Evolutionary conservation across 2,888 invertebrate species (phyloP).

Genomic region (Rosalia funebris): DNA sequence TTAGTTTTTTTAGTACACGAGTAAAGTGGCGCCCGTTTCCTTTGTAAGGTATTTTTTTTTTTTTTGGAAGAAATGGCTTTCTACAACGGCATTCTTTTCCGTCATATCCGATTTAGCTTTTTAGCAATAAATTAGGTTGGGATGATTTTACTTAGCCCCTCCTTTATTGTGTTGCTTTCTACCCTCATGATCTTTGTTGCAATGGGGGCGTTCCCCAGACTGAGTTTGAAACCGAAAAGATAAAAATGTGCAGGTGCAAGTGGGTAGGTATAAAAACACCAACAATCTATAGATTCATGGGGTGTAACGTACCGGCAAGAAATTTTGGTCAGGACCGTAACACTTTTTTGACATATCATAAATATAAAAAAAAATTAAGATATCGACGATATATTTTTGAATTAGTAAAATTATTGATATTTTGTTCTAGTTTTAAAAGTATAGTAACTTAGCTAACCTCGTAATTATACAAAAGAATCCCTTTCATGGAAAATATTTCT

Average conservation of each 20-base stretch:
- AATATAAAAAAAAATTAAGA: too few relatives aligned
- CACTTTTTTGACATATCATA: too few relatives aligned
- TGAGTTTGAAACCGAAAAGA: conserved; percentile 7
- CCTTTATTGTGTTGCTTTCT: conserved; percentile 16
- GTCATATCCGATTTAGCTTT: not conserved
- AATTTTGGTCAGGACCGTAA: not conserved
- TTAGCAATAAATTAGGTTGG: conserved; percentile 15
- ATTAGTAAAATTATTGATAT: too few relatives aligned
- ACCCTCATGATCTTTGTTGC: conserved; percentile 14
- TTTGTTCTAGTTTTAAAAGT: too few relatives aligned
- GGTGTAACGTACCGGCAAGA: not conserved
- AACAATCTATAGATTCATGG: conserved; percentile 6
- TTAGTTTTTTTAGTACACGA: too few relatives aligned
- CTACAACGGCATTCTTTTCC: conserved; percentile 2
- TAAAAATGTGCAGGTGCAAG: conserved; percentile 16
- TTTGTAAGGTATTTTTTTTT: not conserved
- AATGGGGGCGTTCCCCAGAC: conserved; percentile 8
- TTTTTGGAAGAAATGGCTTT: not conserved
- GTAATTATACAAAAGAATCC: too few relatives aligned
- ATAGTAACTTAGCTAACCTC: too few relatives aligned
- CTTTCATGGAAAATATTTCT: too few relatives aligned
- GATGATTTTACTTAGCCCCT: conserved; percentile 4
- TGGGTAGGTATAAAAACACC: conserved; percentile 18
- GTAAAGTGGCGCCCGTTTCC: not conserved
- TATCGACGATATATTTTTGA: too few relatives aligned